These are phyloP conservation scores for Luscinia luscinia DNA, from an alignment of 2,797 vertebrate species.

Conservation along the genomic window DNA sequence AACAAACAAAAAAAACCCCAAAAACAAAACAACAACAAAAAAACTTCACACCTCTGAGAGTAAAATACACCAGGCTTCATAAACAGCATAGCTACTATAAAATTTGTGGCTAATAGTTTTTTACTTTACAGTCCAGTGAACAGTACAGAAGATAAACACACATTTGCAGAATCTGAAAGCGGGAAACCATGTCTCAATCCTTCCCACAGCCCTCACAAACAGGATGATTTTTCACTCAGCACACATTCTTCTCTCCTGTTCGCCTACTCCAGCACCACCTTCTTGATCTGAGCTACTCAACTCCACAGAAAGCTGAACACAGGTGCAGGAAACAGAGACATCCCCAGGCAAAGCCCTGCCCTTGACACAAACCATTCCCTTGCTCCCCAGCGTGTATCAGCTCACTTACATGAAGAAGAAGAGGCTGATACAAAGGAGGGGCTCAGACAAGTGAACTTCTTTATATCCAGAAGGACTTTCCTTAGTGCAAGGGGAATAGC, in stretches of 20 bases:
- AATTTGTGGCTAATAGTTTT: not conserved
- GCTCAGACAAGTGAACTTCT: not conserved
- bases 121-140: not conserved
- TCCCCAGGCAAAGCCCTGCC: not conserved
- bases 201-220: not conserved
- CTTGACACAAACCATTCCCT: not conserved
- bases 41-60: not conserved
- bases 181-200: not conserved
- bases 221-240: not conserved
- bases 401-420: not conserved
- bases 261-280: not conserved
- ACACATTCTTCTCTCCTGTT: not conserved
- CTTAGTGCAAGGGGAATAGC: not conserved
- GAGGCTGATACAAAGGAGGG: not conserved
- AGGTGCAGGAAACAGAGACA: not conserved
- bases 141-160: not conserved
- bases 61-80: not conserved
- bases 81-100: not conserved
- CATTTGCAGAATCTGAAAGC: not conserved
- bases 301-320: not conserved
- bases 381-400: not conserved
- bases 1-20: no score
- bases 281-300: not conserved
- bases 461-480: not conserved
- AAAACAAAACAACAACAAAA: not conserved